phyloP scores from a whole-genome alignment of 2,888 invertebrate genomes.

The Oxystoma pomonae region DNA sequence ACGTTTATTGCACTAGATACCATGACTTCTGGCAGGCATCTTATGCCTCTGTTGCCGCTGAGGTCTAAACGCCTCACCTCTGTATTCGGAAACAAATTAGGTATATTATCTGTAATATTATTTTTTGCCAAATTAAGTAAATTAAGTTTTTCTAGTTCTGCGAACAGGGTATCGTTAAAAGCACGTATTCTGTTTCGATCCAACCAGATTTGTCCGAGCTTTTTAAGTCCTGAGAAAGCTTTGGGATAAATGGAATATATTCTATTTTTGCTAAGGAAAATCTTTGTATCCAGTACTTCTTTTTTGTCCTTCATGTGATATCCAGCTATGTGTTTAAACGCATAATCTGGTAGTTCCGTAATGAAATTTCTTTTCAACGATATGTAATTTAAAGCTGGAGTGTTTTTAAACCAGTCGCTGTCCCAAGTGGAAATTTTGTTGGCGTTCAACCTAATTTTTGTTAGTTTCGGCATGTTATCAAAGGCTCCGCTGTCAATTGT shows the following conservation, averaged over 20 bases:
- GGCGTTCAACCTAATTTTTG: constrained; percentile 36
- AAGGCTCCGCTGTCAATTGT: constrained; percentile 30
- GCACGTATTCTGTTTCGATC: constrained; percentile 32
- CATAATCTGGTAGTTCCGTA: constrained; percentile 31
- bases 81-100: constrained; percentile 18
- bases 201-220: constrained; percentile 31
- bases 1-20: constrained; percentile 22
- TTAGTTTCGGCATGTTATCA: constrained; percentile 34
- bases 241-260: constrained; percentile 26
- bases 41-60: constrained; percentile 24
- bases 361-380: constrained; percentile 38
- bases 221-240: constrained; percentile 28
- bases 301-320: constrained; percentile 15
- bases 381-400: constrained; percentile 35
- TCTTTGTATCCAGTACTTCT: constrained; percentile 22
- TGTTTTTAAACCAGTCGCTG: constrained; percentile 38
- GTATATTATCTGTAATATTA: constrained; percentile 20
- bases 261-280: constrained; percentile 35
- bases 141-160: constrained; percentile 22
- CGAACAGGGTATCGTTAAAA: constrained; percentile 26
- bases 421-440: constrained; percentile 38
- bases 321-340: constrained; percentile 38
- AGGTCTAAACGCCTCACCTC: constrained; percentile 25
- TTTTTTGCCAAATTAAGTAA: constrained; percentile 26
- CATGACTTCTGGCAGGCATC: constrained; percentile 25